phyloP scores from a whole-genome alignment of 2,113 vertebrate species.

The Trogon melanurus region DNA sequence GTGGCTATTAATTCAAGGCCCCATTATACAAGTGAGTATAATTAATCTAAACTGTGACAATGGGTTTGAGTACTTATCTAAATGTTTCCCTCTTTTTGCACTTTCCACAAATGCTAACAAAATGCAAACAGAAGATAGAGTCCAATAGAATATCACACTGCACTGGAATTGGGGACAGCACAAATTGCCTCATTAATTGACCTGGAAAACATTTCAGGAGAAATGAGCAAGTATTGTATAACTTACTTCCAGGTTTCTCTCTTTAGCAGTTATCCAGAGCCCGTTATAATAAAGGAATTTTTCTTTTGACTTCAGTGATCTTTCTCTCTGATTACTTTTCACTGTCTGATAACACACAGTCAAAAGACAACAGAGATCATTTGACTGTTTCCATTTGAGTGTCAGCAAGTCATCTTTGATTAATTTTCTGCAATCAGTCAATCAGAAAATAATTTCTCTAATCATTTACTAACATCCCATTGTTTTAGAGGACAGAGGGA shows the following conservation, averaged over 20 bases:
- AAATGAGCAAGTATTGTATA: not conserved
- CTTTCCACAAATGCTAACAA: not conserved
- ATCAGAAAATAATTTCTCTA: not conserved
- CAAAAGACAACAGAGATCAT: not conserved
- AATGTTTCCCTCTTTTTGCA: conserved; percentile 1
- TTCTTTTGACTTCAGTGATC: not conserved
- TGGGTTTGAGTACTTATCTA: not conserved
- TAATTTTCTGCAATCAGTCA: not conserved
- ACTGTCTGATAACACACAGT: not conserved
- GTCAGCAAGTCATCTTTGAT: not conserved
- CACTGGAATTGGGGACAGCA: not conserved
- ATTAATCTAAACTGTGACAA: conserved; percentile 8
- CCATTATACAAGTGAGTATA: not conserved
- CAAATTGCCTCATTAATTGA: not conserved
- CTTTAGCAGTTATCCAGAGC: not conserved
- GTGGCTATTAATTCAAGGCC: conserved; percentile 7
- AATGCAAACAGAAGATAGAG: conserved; percentile 9
- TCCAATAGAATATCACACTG: not conserved
- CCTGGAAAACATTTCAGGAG: not conserved
- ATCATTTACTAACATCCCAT: not conserved
- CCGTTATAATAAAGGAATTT: not conserved
- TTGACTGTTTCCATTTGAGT: not conserved
- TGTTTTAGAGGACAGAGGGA: not conserved
- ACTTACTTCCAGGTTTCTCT: not conserved
- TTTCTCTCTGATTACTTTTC: not conserved